Base-by-base conservation (phyloP, 2,888 invertebrate species). In the Lithophane leautieri region DNA sequence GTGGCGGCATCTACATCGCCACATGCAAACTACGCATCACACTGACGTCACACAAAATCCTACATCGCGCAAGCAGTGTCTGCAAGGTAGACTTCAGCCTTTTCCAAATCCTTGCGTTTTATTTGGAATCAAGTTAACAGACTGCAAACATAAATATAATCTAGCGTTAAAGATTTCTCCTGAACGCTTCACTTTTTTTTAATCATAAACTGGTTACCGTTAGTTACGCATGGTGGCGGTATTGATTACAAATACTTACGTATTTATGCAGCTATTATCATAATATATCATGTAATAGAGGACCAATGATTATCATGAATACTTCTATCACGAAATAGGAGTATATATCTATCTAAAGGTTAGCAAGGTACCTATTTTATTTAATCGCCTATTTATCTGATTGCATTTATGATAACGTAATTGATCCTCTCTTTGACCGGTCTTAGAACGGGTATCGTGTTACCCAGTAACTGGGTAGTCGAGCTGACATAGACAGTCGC, bases 121-220 rank as follows among this genome's bases (percentile, higher is more conserved):
- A 40, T 63, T 44, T 40, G 0, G 47, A 25, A 34, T 34, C 0
- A 34, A 25, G 25, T 22, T 56, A 0, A 25, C 56, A 7, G 0
- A 34, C 9, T 19, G 22, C 16, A 19, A 47, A 25, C 14, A 42
- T 11, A 50, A n/a, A n/a, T 12, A 50, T 28, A 44, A 42, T 56
- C 11, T 28, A 28, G 3, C 28, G 34, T 54, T 25, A 25, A 42
- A 63, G 42, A 44, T 78, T 70, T 65, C 25, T 58, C 40, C 28
- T 52, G 25, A 66, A 60, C 19, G 65, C n/a, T 73, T 42, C 50
- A 54, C 28, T 80, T 60, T 60, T 72, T 47, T 73, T 72, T 40
- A 80, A 28, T 73, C 73, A 54, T 50, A 42, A 66, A 80, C 80
- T 40, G 58, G 52, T 66, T 61, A 47, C 63, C 25, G 63, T 54